Base-by-base conservation (phyloP, 2,113 vertebrate genomes). In the Puma concolor region DNA sequence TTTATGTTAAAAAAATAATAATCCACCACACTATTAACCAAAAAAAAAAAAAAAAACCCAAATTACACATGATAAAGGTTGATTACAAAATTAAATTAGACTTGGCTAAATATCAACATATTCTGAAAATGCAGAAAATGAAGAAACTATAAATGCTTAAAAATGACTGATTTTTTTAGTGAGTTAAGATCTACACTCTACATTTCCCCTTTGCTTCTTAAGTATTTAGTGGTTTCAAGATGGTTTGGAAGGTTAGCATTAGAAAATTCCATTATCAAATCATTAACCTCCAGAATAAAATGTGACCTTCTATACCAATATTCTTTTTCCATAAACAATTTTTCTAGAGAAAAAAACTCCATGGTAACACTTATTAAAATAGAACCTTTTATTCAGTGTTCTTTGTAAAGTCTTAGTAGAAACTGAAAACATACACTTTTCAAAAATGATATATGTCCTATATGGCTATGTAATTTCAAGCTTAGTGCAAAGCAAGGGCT, bases 391-490 rank as follows among this genome's bases (percentile, higher is more conserved):
- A 91, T 93, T 89, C 88, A 76, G 25, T 86, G 23, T 82, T 95
- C 82, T 71, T 76, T 2, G 4, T 17, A 92, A 88, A 92, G 80
- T 1, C 84, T 86, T 97, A 64, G 63, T 57, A 91, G 64, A 95
- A 79, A 80, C 2, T 27, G 85, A 98, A 95, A 95, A 82, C 41
- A 94, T 23, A 85, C 1, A 72, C 50, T 95, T 97, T 97, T 92
- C 93, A 72, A 64, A 98, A 98, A 97, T 97, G 41, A 96, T 71
- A 48, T 92, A 95, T 79, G 86, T 88, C 54, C 29, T 71, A n/a
- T 63, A 96, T 9, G 29, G 67, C 92, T 91, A 38, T n/a, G 50
- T 84, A 97, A 98, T 98, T 98, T 98, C 96, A 98, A 96, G 27
- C 27, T 95, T 44, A 95, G 27, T 87, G 50, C 64, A 71, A 63